Evolutionary conservation across 2,113 vertebrate species (phyloP), one percentile per base, ranked within the genome.

Genomic region (Malurus alboscapulatus): DNA sequence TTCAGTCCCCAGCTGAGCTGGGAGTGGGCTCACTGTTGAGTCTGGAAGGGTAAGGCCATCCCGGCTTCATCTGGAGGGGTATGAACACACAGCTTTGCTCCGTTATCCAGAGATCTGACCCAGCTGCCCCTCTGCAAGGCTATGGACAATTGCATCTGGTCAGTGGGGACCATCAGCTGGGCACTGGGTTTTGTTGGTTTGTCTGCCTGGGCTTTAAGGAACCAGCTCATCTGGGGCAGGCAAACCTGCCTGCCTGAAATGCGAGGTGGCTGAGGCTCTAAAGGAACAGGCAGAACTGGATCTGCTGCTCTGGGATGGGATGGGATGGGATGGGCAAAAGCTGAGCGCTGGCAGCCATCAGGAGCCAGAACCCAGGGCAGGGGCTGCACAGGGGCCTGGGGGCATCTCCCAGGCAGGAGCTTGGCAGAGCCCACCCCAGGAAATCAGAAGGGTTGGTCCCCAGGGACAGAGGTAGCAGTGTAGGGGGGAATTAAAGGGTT

Each of bases 201-300:
- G 17, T 20, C 67, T 87, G 26, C 14, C 13, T 2, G 1, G 26
- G 32, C 8, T 83, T 45, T 55, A 16, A 44, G 57, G 16, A 90
- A 80, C 58, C 47, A 67, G 55, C 15, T 80, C n/a, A 59, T 61
- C n/a, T 62, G 32, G 71, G 50, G 21, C 55, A 66, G 26, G 66
- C 36, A 51, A 29, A 72, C 13, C 45, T 71, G 50, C 22, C 61
- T 40, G 48, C 7, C 6, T 0, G 0, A 53, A 84, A 61, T 0
- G 1, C 0, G 0, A 17, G n/a, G 18, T 62, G 24, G 42, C 47
- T 0, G 2, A 71, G 55, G 61, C 58, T 83, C 38, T 1, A 6
- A 62, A 83, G 55, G 36, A 91, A 42, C 84, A 36, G 47, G 88
- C 14, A 66, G 47, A 95, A 92, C 90, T 61, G 26, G 89, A 92